A percentile compares a stretch with the other conserved stretches of the same genome.
These are phyloP conservation scores for Theodoxus fluviatilis DNA, from an alignment of 2,888 invertebrate species.

Conservation along the genomic window DNA sequence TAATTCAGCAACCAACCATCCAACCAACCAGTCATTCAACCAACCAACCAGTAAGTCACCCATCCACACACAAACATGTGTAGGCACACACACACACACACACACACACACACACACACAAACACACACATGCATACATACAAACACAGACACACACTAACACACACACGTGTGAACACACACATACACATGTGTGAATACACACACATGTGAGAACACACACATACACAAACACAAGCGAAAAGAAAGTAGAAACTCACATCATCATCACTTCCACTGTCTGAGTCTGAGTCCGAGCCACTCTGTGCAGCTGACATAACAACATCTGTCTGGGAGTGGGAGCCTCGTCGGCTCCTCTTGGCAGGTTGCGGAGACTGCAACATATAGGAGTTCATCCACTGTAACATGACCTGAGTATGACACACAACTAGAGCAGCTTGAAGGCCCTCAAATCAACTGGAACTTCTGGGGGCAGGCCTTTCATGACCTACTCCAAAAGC, in stretches of 20 bases:
- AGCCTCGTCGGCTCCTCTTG: conserved; percentile 52
- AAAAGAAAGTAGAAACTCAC: conserved; percentile 37
- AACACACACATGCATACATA: not conserved
- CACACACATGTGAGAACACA: not conserved
- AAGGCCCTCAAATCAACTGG: no score
- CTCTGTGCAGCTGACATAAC: conserved; percentile 37
- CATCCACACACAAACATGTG: no score
- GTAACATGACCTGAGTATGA: no score
- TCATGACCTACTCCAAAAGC: no score
- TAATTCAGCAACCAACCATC: no score
- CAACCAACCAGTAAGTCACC: no score
- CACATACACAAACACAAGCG: not conserved
- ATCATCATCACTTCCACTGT: conserved; percentile 64
- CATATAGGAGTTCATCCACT: no score
- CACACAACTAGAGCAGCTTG: no score
- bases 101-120: not conserved
- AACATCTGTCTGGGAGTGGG: conserved; percentile 42
- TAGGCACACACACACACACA: not conserved
- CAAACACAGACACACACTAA: no score
- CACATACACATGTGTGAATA: not conserved
- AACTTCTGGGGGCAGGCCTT: no score
- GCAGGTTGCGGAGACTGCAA: conserved; percentile 52
- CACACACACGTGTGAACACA: not conserved
- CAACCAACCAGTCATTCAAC: no score
- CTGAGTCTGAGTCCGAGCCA: conserved; percentile 59